Evolutionary conservation across 2,797 vertebrate species (phyloP).

Genomic region (Melanotaenia parkinsoni): DNA sequence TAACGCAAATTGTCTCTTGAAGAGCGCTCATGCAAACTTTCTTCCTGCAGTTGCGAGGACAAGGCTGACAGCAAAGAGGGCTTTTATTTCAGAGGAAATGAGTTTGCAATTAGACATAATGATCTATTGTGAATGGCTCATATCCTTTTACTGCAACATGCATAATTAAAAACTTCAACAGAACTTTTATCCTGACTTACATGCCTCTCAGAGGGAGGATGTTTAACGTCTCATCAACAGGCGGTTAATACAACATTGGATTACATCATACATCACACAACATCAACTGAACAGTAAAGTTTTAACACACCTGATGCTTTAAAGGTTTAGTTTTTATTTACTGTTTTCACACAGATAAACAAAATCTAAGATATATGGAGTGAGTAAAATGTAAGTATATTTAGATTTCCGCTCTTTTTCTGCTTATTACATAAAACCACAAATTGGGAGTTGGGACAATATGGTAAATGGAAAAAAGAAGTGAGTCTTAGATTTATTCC

Average conservation of each 20-base stretch:
- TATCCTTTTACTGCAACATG: slow-evolving; percentile 40
- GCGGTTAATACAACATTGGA: not conserved
- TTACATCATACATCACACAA: too few species aligned
- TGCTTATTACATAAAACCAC: too few species aligned
- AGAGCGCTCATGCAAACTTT: slow-evolving; percentile 33
- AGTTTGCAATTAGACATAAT: slow-evolving; percentile 51
- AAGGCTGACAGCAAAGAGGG: slow-evolving; percentile 12
- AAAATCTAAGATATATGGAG: too few species aligned
- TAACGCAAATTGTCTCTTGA: slow-evolving; percentile 46
- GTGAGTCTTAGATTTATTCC: too few species aligned
- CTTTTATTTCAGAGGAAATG: slow-evolving; percentile 44
- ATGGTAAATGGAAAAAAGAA: too few species aligned
- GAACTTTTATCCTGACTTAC: slow-evolving; percentile 33
- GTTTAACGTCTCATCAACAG: slow-evolving; percentile 13
- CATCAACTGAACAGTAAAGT: not conserved
- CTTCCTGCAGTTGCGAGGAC: slow-evolving; percentile 18
- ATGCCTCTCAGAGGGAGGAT: slow-evolving; percentile 10
- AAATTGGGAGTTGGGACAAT: too few species aligned
- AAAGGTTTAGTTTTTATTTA: not conserved
- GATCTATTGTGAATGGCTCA: slow-evolving; percentile 41
- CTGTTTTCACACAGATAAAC: too few species aligned
- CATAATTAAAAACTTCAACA: slow-evolving; percentile 54
- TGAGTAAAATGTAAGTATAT: too few species aligned
- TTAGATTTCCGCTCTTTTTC: too few species aligned
- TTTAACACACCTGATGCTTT: not conserved